A percentile compares a stretch with the other conserved stretches of the same genome.
Conservation (phyloP, 2,113 vertebrate species). For the Steatornis caripensis region DNA sequence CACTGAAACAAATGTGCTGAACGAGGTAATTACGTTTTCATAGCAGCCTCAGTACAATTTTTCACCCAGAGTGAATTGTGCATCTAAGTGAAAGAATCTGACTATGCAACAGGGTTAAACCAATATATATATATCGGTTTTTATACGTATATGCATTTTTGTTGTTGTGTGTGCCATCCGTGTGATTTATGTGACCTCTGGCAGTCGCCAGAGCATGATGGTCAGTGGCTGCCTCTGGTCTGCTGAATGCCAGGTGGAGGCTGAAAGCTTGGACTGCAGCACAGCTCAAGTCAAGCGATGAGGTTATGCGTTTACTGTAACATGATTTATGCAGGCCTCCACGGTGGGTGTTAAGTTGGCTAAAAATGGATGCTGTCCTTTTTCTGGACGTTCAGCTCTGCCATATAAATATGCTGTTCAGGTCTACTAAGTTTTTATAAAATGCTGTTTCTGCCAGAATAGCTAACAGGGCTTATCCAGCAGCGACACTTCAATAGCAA, state of each 20-base stretch:
- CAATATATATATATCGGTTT: neutral
- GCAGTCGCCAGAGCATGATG: neutral
- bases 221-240: neutral
- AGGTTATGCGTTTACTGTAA: neutral
- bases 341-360: neutral
- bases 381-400: neutral
- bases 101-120: neutral
- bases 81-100: neutral
- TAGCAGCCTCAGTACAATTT: neutral
- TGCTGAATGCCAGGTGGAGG: neutral
- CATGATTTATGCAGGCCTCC: slow-evolving; percentile 12
- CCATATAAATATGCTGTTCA: neutral
- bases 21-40: neutral
- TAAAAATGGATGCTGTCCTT: neutral
- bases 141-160: neutral
- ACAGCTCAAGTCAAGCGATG: neutral
- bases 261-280: neutral
- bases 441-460: slow-evolving; percentile 14
- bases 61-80: neutral
- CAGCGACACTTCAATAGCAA: neutral
- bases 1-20: fast-evolving
- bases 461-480: slow-evolving; percentile 17
- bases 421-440: slow-evolving; percentile 28
- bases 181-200: neutral
- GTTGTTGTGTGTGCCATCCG: neutral